Conservation (phyloP, 2,797 vertebrate species). For the Cichlasoma orientale region DNA sequence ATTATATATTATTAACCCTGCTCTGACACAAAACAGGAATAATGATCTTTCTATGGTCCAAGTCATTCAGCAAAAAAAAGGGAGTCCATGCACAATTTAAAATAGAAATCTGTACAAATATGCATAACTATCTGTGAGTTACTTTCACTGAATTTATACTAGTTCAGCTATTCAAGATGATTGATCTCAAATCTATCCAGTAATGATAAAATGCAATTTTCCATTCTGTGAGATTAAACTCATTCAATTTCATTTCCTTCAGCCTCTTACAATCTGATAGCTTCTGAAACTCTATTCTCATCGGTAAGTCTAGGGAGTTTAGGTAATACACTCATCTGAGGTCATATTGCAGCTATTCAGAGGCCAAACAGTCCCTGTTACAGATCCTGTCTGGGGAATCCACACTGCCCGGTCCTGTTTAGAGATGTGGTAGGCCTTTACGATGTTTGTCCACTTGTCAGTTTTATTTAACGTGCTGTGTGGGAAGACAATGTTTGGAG, state of each 20-base stretch:
- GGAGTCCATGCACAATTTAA: too few relatives aligned
- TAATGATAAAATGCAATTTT: background rate
- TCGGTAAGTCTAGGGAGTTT: conserved; percentile 3
- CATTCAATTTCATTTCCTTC: conserved; percentile 42
- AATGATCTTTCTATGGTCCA: too few relatives aligned
- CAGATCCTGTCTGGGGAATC: conserved; percentile 23
- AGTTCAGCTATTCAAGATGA: background rate
- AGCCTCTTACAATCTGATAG: background rate
- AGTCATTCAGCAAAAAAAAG: too few relatives aligned
- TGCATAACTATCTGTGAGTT: too few relatives aligned
- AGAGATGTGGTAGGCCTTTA: conserved; percentile 11
- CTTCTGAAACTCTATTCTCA: conserved; percentile 24
- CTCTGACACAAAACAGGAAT: too few relatives aligned
- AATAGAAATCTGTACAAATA: too few relatives aligned
- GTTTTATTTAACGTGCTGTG: conserved; percentile 46
- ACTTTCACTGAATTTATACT: background rate
- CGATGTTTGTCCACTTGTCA: conserved; percentile 64
- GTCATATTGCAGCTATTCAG: conserved; percentile 27
- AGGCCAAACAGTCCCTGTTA: background rate
- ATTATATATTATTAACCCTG: too few relatives aligned
- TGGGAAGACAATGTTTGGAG: conserved; percentile 39
- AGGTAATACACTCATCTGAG: conserved; percentile 14
- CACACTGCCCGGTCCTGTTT: background rate
- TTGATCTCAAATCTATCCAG: background rate
- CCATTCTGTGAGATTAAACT: conserved; percentile 17